These are phyloP conservation scores for Pocillopora grandis DNA, from an alignment of 92 coral and sea anemone genomes.

Conservation along the genomic window DNA sequence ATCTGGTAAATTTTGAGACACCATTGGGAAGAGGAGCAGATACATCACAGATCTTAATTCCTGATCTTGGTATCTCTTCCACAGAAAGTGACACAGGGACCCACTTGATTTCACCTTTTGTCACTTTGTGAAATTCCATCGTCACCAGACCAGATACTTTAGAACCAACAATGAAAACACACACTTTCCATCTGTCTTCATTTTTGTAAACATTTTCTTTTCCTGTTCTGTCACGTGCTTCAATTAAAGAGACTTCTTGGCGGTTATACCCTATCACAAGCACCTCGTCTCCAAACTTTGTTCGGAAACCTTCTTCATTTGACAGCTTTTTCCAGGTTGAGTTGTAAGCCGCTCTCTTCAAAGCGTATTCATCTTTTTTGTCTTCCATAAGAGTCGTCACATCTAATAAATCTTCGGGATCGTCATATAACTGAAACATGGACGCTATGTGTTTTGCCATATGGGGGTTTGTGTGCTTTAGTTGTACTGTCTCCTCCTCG, in stretches of 20 bases:
- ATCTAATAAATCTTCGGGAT: neutral
- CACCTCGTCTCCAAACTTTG: slow-evolving; percentile 83
- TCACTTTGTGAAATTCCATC: slow-evolving; percentile 69
- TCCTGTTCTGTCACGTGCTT: slow-evolving; percentile 8
- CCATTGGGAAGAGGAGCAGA: slow-evolving; percentile 94
- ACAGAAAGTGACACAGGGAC: slow-evolving; percentile 79
- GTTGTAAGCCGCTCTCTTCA: slow-evolving; percentile 64
- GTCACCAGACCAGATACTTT: slow-evolving; percentile 76
- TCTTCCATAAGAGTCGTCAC: slow-evolving; percentile 11
- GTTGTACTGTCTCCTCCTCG: neutral
- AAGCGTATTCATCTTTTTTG: slow-evolving; percentile 50
- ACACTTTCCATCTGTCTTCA: slow-evolving; percentile 63
- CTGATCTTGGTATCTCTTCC: slow-evolving; percentile 78
- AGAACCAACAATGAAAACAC: slow-evolving; percentile 83
- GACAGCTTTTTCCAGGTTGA: slow-evolving; percentile 71
- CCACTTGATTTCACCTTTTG: slow-evolving; percentile 56
- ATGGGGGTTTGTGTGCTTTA: neutral
- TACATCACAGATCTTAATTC: slow-evolving; percentile 75
- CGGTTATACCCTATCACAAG: slow-evolving; percentile 71
- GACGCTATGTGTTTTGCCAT: neutral
- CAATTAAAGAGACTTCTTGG: slow-evolving; percentile 11
- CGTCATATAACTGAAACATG: slow-evolving; percentile 9
- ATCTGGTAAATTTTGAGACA: slow-evolving; percentile 74
- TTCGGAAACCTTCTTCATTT: slow-evolving; percentile 69
- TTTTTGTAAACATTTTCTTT: neutral